Evolutionary conservation across 2,113 vertebrate species (phyloP), one percentile per base, ranked within the genome.

Genomic region (Salvelinus alpinus): DNA sequence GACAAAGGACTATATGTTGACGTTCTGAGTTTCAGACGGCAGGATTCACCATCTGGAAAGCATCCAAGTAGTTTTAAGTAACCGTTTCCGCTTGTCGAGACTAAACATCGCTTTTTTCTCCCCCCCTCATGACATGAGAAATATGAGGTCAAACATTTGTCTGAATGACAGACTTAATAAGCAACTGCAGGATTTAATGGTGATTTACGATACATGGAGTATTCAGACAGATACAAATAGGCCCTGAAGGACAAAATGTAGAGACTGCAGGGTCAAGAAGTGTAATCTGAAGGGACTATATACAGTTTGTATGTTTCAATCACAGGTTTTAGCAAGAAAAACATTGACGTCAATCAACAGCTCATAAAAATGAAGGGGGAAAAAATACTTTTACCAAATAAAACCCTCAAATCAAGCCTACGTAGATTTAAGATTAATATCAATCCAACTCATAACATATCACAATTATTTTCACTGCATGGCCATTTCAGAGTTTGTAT

Each of bases 31-130:
- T 16, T 59, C 51, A 57, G 16, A 44, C 7, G 8, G 9, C 22
- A 47, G 44, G 48, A 73, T 73, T 57, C 59, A 7, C 59, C 59
- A 62, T 9, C 59, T 78, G 71, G 77, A 73, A 73, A 16, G 44
- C 24, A 68, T 73, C 54, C 31, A 51, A 68, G 76, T 18, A 27
- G n/a, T 38, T 51, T 66, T 65, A 47, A 77, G 65, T n/a, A 70
- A 69, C 64, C n/a, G 54, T 34, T 69, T 77, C 74, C 22, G 64
- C 20, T 62, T 60, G 38, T 76, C 60, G 51, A 68, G 25, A 68
- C 54, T 72, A 75, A 72, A 57, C 74, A 72, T 51, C 62, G n/a
- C 25, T 51, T 72, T 22, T 27, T 48, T 77, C 8, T n/a, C 29
- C 29, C 29, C 29, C 31, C 31, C 25, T 24, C n/a, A 44, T 73